Percentiles rank a stretch among this genome's conserved stretches.
These are phyloP conservation scores for Cryptocephalus primarius DNA, from an alignment of 2,888 invertebrate species.

Conservation along the genomic window DNA sequence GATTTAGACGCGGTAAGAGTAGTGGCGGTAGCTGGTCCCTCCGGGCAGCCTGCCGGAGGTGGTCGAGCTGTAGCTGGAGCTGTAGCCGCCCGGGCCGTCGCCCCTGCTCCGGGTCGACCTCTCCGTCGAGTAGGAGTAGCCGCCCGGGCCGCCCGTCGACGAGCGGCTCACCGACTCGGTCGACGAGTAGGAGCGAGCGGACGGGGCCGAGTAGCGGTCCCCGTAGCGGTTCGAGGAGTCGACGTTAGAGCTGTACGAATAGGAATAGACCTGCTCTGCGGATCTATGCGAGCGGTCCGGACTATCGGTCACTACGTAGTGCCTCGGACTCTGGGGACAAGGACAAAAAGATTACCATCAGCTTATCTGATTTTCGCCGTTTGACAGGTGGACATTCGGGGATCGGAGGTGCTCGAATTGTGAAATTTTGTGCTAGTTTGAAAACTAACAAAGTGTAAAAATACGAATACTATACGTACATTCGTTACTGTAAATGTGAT, in stretches of 20 bases:
- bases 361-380: not conserved
- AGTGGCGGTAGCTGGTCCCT: constrained; percentile 75
- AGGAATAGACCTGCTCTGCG: constrained; percentile 77
- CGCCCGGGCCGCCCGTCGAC: constrained; percentile 55
- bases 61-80: constrained; percentile 65
- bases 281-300: constrained; percentile 56
- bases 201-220: constrained; percentile 47
- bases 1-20: constrained; percentile 73
- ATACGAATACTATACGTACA: too few species aligned
- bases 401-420: too few species aligned
- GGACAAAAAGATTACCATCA: constrained; percentile 7
- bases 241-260: constrained; percentile 57
- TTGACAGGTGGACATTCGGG: too few species aligned
- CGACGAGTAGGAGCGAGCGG: constrained; percentile 53
- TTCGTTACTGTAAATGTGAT: too few species aligned
- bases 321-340: constrained; percentile 75
- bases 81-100: constrained; percentile 68
- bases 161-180: constrained; percentile 58
- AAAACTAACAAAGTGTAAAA: too few species aligned
- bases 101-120: constrained; percentile 58
- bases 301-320: constrained; percentile 75
- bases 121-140: constrained; percentile 62
- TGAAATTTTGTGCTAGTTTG: too few species aligned
- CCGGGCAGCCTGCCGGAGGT: constrained; percentile 71
- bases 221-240: constrained; percentile 41